Evolutionary conservation across 2,888 invertebrate species (phyloP), one percentile per base, ranked within the genome.

Genomic region (Stenodema calcarata): DNA sequence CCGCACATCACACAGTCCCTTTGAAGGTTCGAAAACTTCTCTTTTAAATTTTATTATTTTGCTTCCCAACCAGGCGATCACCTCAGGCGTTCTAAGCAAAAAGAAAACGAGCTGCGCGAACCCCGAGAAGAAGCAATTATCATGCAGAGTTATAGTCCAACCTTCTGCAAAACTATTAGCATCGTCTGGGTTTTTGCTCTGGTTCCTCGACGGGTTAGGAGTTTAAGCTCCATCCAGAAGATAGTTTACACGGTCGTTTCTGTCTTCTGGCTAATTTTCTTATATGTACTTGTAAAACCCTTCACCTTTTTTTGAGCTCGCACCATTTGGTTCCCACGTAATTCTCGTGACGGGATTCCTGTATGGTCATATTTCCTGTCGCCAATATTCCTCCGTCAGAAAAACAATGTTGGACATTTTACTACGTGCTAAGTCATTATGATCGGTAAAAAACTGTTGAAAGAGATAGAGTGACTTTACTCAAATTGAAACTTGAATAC

Each of bases 81-180:
- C 62, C 62, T 23, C 62, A 62, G 62, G 62, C 62, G 62, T 4
- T 23, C 62, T 23, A 12, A 62, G 62, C 62, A 62, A 62, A 62
- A 62, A 62, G 7, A 50, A 50, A 50, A 18, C 62, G 27, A 62
- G 23, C 23, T 23, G 18, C 11, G 6, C 1, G 62, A 62, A 62
- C 62, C 62, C 62, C 62, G 62, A 62, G 62, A 62, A 62, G 62
- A 62, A 62, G 62, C 62, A 62, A 62, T 62, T 62, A 62, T 62
- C 62, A 62, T 62, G 62, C 62, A 62, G 62, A 62, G 62, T 62
- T 62, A 62, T 62, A 62, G 62, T 62, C 62, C 62, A 62, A 62
- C 62, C 62, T 23, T 62, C 62, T 62, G 62, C 62, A 62, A 62
- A 62, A 62, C 62, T 62, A 62, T 62, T 23, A 62, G 62, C 23